A percentile compares a stretch with the other conserved stretches of the same genome.
phyloP scores from a whole-genome alignment of 1,140 invertebrate species.

The Zelostemma sp. region DNA sequence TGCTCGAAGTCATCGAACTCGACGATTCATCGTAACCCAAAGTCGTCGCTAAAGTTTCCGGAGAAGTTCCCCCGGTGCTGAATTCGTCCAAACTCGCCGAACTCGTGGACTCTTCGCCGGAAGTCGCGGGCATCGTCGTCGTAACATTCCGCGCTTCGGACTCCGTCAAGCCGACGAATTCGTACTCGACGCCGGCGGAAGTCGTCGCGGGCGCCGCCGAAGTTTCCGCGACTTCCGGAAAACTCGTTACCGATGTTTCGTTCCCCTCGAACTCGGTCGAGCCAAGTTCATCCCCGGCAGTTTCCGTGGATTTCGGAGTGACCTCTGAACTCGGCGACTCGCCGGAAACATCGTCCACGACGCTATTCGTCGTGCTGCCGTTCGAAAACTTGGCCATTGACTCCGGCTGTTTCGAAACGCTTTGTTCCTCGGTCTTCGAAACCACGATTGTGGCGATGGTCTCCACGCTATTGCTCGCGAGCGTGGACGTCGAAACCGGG shows the following conservation, averaged over 20 bases:
- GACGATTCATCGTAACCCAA: neutral
- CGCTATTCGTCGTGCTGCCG: neutral
- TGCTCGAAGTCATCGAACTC: conserved; percentile 4
- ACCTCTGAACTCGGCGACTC: neutral
- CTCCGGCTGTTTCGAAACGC: too few relatives aligned
- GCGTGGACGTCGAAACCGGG: neutral
- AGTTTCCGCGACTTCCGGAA: conserved; percentile 15
- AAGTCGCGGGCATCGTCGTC: conserved; percentile 3
- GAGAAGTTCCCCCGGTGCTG: neutral
- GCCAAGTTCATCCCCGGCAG: neutral
- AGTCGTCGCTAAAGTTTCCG: conserved; percentile 1
- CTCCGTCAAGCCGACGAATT: conserved; percentile 58
- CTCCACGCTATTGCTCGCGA: conserved; percentile 4
- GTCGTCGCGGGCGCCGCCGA: conserved; percentile 28
- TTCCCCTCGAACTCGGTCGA: neutral
- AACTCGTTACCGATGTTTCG: neutral
- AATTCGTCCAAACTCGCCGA: too few relatives aligned
- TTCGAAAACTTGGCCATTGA: neutral
- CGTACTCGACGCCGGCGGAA: conserved; percentile 53
- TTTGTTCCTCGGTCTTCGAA: too few relatives aligned
- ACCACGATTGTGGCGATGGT: conserved; percentile 31
- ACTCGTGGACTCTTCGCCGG: too few relatives aligned
- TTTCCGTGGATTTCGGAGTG: neutral
- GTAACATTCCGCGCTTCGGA: neutral
- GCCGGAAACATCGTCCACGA: neutral